phyloP scores from a whole-genome alignment of 1,140 invertebrate genomes.

The Pseudobourletiella spinata region DNA sequence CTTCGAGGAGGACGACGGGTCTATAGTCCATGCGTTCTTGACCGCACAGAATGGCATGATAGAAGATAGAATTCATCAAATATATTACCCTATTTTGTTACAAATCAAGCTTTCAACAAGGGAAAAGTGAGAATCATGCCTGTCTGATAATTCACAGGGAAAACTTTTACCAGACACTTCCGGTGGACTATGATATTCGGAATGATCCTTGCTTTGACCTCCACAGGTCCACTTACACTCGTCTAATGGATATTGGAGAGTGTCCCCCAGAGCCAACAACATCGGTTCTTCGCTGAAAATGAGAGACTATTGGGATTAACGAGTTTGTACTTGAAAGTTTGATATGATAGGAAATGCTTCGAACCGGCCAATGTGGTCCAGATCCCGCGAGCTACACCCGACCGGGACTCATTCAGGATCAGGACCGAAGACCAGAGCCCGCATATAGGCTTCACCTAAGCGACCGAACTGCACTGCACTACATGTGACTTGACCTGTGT shows the following conservation, averaged over 20 bases:
- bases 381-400: not conserved
- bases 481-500: constrained; percentile 17
- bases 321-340: not conserved
- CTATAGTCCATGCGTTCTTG: constrained; percentile 32
- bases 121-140: too few relatives aligned
- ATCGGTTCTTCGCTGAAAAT: constrained; percentile 5
- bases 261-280: constrained; percentile 26
- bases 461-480: constrained; percentile 25
- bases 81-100: not conserved
- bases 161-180: constrained; percentile 26
- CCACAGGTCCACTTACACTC: constrained; percentile 24
- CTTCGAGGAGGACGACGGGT: constrained; percentile 17
- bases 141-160: too few relatives aligned
- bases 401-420: constrained; percentile 8
- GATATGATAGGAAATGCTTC: constrained; percentile 21
- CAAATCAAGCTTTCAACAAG: not conserved
- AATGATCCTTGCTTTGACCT: constrained; percentile 25
- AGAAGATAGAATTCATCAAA: not conserved
- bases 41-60: constrained; percentile 1
- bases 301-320: not conserved
- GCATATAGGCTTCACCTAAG: constrained; percentile 26
- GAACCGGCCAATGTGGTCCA: constrained; percentile 30
- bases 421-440: constrained; percentile 23
- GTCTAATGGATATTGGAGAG: constrained; percentile 20
- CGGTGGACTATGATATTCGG: constrained; percentile 31